These are phyloP conservation scores for Palythoa caribaeorum DNA, from an alignment of 92 coral and sea anemone species.

Conservation along the genomic window DNA sequence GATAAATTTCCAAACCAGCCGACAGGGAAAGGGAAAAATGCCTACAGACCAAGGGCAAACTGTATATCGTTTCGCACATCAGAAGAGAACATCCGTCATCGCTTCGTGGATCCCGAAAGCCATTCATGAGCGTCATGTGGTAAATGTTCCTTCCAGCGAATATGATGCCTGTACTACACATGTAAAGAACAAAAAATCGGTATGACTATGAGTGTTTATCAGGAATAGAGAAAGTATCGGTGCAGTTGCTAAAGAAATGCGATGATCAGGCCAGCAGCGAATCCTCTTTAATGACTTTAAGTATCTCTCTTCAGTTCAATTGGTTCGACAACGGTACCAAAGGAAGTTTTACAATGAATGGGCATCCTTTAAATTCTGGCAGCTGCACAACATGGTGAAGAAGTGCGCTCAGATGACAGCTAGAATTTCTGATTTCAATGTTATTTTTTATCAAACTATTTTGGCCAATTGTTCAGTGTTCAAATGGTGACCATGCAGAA, in stretches of 20 bases:
- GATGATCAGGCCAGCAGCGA: constrained; percentile 7
- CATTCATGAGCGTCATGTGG: constrained; percentile 7
- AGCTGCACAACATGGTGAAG: constrained; percentile 1
- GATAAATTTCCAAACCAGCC: background rate
- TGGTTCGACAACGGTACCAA: constrained; percentile 24
- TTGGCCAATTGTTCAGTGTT: background rate
- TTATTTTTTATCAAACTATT: background rate
- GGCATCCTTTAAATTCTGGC: constrained; percentile 24
- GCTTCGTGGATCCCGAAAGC: constrained; percentile 2
- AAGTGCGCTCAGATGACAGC: constrained; percentile 2
- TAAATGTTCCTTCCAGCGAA: background rate
- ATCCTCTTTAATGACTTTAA: background rate
- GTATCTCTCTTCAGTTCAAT: constrained; percentile 1
- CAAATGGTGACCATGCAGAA: constrained; percentile 1
- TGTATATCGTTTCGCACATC: constrained; percentile 19
- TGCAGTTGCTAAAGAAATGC: constrained; percentile 7
- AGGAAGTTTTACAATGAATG: constrained; percentile 29
- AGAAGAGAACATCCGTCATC: background rate
- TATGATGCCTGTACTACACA: background rate
- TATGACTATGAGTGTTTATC: background rate
- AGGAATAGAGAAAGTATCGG: constrained; percentile 3
- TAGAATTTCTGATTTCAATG: background rate
- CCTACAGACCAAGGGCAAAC: constrained; percentile 22
- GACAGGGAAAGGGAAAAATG: constrained; percentile 29
- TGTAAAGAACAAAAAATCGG: constrained; percentile 17